Percentiles rank a stretch among this genome's conserved stretches.
Evolutionary conservation across 2,113 vertebrate species (phyloP).

Genomic region (Paramormyrops kingsleyae): DNA sequence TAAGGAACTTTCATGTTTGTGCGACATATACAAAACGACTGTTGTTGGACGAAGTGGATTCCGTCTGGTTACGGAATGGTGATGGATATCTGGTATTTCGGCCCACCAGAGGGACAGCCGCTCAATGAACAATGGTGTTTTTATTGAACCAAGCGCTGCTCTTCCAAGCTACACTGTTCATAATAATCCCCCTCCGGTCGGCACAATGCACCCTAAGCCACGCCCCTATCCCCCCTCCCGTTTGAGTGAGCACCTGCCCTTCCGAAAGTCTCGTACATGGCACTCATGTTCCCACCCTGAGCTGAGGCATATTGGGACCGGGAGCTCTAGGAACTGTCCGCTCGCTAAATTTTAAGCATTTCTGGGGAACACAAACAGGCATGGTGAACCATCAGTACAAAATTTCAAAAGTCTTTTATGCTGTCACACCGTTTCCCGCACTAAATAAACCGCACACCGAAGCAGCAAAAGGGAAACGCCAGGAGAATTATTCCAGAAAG

Average conservation of each 20-base stretch:
- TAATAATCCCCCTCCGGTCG: not conserved
- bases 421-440: not conserved
- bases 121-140: not conserved
- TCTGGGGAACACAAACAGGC: not conserved
- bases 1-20: not conserved
- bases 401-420: conserved; percentile 9
- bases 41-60: not conserved
- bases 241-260: not conserved
- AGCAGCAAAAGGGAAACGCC: not conserved
- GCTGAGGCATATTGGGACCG: not conserved
- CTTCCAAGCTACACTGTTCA: not conserved
- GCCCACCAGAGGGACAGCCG: not conserved
- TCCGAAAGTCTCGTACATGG: not conserved
- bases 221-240: not conserved
- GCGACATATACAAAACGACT: not conserved
- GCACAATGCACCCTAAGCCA: not conserved
- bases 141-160: not conserved
- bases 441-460: not conserved
- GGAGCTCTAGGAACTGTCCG: not conserved
- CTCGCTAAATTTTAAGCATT: conserved; percentile 5
- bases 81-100: not conserved
- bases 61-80: not conserved
- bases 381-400: not conserved
- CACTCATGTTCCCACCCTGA: not conserved
- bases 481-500: not conserved